Evolutionary conservation across 2,888 invertebrate genomes (phyloP), one percentile per base, ranked within the genome.

Genomic region (Monochamus alternatus): DNA sequence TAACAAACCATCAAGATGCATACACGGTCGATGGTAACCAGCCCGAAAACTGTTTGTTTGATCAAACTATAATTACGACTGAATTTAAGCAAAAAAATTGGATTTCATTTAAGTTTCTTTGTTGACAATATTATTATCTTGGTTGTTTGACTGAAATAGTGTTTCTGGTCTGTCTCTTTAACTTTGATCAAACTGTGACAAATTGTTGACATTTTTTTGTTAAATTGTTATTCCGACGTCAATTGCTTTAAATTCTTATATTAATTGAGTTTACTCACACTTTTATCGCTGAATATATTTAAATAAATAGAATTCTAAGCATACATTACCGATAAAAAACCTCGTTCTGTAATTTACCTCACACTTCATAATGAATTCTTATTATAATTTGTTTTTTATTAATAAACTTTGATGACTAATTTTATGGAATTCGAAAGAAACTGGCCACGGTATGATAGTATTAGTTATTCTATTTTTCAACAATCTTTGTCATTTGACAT

Each of bases 241-340:
- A 47, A 47, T 47, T 10, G 12, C 47, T 47, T 12, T 47, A 47
- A 3, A 47, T 47, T 47, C 47, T 47, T 47, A 47, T 47, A 47
- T 7, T 47, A 47, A 47, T 47, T 47, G 47, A 47, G 47, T 1
- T 38, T 47, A 47, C 47, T 47, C 47, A 47, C 10, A 47, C 47
- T 47, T 47, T 47, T 63, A 63, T 63, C 43, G n/a, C 43, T 63
- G 22, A 32, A 63, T 63, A 63, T 38, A 63, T 43, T 43, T 63
- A 43, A 63, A 38, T 43, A 14, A 43, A 47, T 47, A 47, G 47
- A 47, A 47, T 47, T 47, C 47, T 47, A 47, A 10, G 10, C 47
- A 47, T 47, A 47, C 47, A 47, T 3, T 47, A 47, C 47, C 10
- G 47, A 47, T 47, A 47, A 47, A 47, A 47, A 47, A 63, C 14